phyloP scores from a whole-genome alignment of 2,113 vertebrate species.

The Potamarius usumacintae region DNA sequence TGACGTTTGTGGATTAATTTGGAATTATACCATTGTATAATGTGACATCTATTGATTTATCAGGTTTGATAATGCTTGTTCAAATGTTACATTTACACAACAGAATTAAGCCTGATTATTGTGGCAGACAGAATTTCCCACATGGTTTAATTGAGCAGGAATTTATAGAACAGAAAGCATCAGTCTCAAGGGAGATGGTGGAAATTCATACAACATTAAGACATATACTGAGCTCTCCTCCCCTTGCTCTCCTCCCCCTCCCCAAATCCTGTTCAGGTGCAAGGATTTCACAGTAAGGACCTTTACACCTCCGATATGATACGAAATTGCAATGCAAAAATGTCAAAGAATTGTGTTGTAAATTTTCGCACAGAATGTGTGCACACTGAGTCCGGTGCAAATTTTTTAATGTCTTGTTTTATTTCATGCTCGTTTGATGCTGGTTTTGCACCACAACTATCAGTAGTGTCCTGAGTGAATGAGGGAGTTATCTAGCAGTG shows the following conservation, averaged over 20 bases:
- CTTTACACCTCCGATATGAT: too few species aligned
- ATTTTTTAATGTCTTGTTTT: too few species aligned
- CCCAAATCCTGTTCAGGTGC: neutral
- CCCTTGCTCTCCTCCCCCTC: neutral
- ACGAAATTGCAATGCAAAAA: too few species aligned
- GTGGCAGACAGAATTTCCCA: neutral
- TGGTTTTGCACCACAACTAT: too few species aligned
- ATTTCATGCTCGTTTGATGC: too few species aligned
- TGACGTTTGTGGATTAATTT: neutral
- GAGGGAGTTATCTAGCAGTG: too few species aligned
- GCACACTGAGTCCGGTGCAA: too few species aligned
- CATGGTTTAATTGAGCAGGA: neutral
- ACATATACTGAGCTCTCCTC: neutral
- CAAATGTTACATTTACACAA: slow-evolving; percentile 9
- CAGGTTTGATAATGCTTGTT: neutral
- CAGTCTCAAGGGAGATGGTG: neutral
- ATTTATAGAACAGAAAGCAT: neutral
- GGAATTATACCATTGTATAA: neutral
- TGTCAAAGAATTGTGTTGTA: too few species aligned
- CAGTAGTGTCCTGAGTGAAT: too few species aligned
- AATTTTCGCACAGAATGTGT: too few species aligned
- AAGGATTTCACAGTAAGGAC: neutral
- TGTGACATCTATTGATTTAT: neutral
- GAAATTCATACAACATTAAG: slow-evolving; percentile 12
- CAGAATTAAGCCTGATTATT: slow-evolving; percentile 12